Evolutionary conservation across 2,797 vertebrate genomes (phyloP).

Genomic region (Takifugu rubripes): DNA sequence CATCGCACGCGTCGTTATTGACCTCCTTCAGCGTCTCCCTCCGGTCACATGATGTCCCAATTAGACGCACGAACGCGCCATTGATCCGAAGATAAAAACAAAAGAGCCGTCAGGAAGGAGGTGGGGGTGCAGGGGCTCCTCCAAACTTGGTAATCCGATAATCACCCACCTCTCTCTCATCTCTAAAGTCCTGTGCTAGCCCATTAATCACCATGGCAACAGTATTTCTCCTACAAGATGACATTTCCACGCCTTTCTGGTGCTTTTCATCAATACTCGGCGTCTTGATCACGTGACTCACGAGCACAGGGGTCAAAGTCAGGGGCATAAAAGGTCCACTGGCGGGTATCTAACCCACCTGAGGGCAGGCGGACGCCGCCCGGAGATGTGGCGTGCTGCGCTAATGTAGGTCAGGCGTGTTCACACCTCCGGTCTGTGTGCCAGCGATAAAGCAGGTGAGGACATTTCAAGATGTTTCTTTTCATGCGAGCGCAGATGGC

Average conservation of each 20-base stretch:
- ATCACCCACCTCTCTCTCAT: slow-evolving; percentile 1
- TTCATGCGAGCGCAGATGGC: slow-evolving; percentile 50
- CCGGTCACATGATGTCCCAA: slow-evolving; percentile 1
- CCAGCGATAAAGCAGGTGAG: slow-evolving; percentile 39
- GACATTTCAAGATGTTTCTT: slow-evolving; percentile 44
- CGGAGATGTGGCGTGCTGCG: too few relatives aligned
- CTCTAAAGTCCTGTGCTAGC: slow-evolving; percentile 42
- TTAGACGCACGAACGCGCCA: slow-evolving; percentile 29
- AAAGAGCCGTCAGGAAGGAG: not conserved
- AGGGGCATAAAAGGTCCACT: too few relatives aligned
- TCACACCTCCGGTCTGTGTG: not conserved
- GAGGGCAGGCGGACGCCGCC: too few relatives aligned
- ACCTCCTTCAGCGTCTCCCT: slow-evolving; percentile 13
- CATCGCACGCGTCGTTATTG: slow-evolving; percentile 9
- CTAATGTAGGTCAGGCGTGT: slow-evolving; percentile 4
- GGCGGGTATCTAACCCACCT: too few relatives aligned
- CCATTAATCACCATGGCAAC: slow-evolving; percentile 65
- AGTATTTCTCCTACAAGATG: not conserved
- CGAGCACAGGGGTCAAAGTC: too few relatives aligned
- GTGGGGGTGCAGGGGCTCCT: slow-evolving; percentile 9
- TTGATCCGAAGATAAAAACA: slow-evolving; percentile 39
- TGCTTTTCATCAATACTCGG: too few relatives aligned
- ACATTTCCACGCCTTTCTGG: too few relatives aligned
- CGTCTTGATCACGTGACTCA: too few relatives aligned
- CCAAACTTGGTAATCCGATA: slow-evolving; percentile 32